Base-by-base conservation (phyloP, 2,888 invertebrate genomes). In the Rapana venosa region DNA sequence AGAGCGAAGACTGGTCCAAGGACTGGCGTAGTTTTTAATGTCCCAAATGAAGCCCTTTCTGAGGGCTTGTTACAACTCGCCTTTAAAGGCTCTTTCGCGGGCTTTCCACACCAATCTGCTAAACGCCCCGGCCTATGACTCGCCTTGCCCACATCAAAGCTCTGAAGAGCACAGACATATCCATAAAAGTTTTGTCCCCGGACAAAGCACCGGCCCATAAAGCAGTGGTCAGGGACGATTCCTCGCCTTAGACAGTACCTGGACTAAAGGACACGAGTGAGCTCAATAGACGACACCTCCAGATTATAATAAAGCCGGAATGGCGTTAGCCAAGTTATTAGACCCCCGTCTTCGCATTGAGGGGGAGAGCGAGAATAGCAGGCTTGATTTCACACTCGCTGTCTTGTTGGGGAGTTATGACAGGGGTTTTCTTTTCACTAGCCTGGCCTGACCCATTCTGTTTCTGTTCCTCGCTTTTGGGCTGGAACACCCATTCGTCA, bases 251-350 rank as follows among this genome's bases (percentile, higher is more conserved):
- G 56, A 84, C 84, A 58, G n/a, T 15, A 8, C 84, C 11, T 56
- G 83, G 30, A 8, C 11, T 20, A 83, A 56, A 56, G 58, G 58
- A 56, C 56, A 58, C 84, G 15, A 58, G 30, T n/a, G 58, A 58
- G 17, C 30, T 30, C 58, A n/a, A 84, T 30, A 15, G 84, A 58
- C 56, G 58, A 84, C 84, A 58, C 58, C 84, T 58, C 56, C 58
- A 84, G 58, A 8, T 84, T 84, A 84, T 84, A 84, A 84, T 84
- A 84, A 84, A 84, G 84, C 56, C 4, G 58, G 58, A 84, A 84
- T 58, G 84, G 84, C 84, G 84, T 84, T 84, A 58, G 58, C n/a
- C 58, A 84, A 84, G 84, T 84, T 84, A 58, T 84, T 84, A 84
- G 56, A 58, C 36, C 84, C n/a, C 84, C 20, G 84, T 84, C 58